These are phyloP conservation scores for Halcyon leucocephala DNA, from an alignment of 2,797 vertebrate genomes.

Conservation along the genomic window DNA sequence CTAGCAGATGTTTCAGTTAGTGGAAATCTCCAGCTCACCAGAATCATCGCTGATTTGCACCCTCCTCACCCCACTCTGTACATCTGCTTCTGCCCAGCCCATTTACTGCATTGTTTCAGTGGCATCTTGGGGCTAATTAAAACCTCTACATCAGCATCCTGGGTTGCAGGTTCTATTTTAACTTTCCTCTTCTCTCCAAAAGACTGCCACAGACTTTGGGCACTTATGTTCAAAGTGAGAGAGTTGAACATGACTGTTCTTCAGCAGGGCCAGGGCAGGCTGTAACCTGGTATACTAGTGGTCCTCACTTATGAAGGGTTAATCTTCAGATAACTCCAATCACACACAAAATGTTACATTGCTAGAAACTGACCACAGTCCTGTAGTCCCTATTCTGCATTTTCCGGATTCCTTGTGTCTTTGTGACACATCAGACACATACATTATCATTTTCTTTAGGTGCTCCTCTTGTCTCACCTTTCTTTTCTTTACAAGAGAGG, in stretches of 20 bases:
- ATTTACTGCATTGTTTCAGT: background rate
- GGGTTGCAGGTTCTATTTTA: background rate
- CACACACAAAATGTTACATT: background rate
- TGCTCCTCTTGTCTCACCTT: background rate
- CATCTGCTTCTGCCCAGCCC: background rate
- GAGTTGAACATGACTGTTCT: background rate
- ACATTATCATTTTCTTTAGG: background rate
- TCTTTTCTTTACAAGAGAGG: background rate
- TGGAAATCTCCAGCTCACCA: background rate
- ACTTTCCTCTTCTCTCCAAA: background rate
- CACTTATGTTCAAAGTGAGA: rapidly evolving
- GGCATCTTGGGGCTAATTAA: background rate
- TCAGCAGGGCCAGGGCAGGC: background rate
- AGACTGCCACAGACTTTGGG: background rate
- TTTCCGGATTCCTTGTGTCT: background rate
- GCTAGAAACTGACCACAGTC: background rate
- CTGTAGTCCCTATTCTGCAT: background rate
- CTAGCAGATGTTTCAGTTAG: background rate
- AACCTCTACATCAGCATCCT: background rate
- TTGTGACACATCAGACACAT: background rate
- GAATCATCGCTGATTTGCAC: background rate
- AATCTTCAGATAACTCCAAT: background rate
- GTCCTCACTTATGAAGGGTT: background rate
- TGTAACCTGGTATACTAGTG: rapidly evolving
- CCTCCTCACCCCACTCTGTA: rapidly evolving